Evolutionary conservation across 2,797 vertebrate genomes (phyloP).

Genomic region (Echiichthys vipera): DNA sequence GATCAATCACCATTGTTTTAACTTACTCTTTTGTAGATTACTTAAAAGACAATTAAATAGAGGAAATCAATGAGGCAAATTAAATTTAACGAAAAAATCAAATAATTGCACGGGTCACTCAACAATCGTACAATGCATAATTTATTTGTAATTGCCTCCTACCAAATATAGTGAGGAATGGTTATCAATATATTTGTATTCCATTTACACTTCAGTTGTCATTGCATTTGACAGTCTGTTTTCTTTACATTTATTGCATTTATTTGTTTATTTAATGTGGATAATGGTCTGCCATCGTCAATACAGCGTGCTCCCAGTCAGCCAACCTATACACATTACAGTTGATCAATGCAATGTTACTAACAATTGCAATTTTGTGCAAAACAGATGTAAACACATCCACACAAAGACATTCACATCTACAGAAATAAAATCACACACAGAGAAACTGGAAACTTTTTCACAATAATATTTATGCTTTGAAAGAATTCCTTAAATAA

Average conservation of each 20-base stretch:
- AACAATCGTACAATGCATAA: not conserved
- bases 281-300: conserved; percentile 9
- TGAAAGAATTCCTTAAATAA: not conserved
- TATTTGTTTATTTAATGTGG: conserved; percentile 31
- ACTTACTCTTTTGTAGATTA: too few relatives aligned
- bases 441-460: not conserved
- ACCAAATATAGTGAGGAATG: not conserved
- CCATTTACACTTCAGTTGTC: conserved; percentile 1
- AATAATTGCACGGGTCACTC: not conserved
- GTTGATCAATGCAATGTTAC: conserved; percentile 17
- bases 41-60: too few relatives aligned
- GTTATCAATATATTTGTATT: conserved; percentile 30
- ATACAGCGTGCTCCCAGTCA: conserved; percentile 5
- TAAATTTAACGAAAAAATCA: conserved; percentile 5
- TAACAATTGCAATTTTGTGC: not conserved
- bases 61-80: too few relatives aligned
- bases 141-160: not conserved
- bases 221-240: conserved; percentile 18
- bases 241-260: conserved; percentile 41
- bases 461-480: not conserved
- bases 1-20: too few relatives aligned
- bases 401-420: not conserved
- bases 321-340: conserved; percentile 13
- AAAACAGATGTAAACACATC: conserved; percentile 13
- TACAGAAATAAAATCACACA: not conserved